phyloP scores from a whole-genome alignment of 64 coral and sea anemone genomes.

The Pocillopora damicornis region DNA sequence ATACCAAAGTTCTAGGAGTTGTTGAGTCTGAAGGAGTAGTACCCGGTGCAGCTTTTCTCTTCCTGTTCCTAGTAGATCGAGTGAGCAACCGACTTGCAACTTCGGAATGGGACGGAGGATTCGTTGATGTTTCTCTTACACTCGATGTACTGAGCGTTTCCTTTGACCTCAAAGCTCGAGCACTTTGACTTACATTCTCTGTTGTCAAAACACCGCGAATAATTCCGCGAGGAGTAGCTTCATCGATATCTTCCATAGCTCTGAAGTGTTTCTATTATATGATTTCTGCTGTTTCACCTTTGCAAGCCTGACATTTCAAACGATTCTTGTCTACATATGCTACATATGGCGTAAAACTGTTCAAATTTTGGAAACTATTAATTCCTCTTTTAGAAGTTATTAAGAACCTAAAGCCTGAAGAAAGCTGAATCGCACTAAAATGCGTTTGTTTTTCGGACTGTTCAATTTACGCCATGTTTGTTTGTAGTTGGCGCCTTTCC shows the following conservation, averaged over 20 bases:
- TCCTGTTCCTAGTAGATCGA: slow-evolving; percentile 37
- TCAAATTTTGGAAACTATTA: not conserved
- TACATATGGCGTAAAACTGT: not conserved
- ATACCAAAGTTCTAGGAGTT: slow-evolving; percentile 80
- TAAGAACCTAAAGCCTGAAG: not conserved
- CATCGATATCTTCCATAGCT: not conserved
- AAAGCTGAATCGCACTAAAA: not conserved
- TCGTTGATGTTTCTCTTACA: not conserved
- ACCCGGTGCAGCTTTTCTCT: slow-evolving; percentile 24
- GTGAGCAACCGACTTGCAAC: slow-evolving; percentile 29
- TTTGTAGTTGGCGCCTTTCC: slow-evolving; percentile 51
- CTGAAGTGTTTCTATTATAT: too few relatives aligned
- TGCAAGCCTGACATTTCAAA: not conserved
- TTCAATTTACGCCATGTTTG: slow-evolving; percentile 32
- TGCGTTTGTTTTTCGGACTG: not conserved
- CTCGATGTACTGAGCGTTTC: not conserved
- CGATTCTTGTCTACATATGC: too few relatives aligned
- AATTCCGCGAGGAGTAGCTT: slow-evolving; percentile 33
- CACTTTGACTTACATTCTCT: not conserved
- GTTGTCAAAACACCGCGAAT: slow-evolving; percentile 27
- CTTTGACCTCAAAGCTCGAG: not conserved
- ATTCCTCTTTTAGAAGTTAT: not conserved
- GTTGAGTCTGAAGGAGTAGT: slow-evolving; percentile 44
- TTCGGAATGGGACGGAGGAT: slow-evolving; percentile 6
- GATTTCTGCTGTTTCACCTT: too few relatives aligned